Evolutionary conservation across 2,113 vertebrate genomes (phyloP).

Genomic region (Dipodomys ordii): DNA sequence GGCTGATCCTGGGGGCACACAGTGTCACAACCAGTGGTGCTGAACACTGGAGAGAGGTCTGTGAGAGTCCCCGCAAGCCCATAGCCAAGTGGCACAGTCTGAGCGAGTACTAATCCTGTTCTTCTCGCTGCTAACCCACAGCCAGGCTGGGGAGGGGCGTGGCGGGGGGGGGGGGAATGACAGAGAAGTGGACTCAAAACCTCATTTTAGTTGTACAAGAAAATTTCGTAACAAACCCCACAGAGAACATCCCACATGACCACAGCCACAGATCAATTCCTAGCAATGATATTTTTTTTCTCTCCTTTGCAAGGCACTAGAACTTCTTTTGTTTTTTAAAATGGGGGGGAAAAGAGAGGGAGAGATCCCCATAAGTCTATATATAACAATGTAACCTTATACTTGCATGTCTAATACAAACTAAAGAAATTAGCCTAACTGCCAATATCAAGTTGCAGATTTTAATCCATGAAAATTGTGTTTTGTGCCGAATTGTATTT

Average conservation of each 20-base stretch:
- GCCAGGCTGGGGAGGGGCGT: slow-evolving; percentile 35
- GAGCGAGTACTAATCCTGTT: slow-evolving; percentile 87
- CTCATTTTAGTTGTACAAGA: slow-evolving; percentile 86
- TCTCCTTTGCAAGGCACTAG: slow-evolving; percentile 85
- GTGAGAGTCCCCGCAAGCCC: slow-evolving; percentile 92
- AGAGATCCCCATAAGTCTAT: slow-evolving; percentile 81
- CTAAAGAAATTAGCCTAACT: slow-evolving; percentile 86
- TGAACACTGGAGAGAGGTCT: slow-evolving; percentile 95
- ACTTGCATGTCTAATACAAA: slow-evolving; percentile 93
- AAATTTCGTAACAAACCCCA: slow-evolving; percentile 76
- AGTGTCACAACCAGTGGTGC: slow-evolving; percentile 88
- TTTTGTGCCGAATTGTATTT: slow-evolving; percentile 88
- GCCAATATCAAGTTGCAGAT: slow-evolving; percentile 84
- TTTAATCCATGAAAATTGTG: slow-evolving; percentile 88
- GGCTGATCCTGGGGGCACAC: slow-evolving; percentile 93
- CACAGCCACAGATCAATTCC: slow-evolving; percentile 81
- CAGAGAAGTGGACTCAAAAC: slow-evolving; percentile 75
- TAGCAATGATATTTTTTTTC: slow-evolving; percentile 79
- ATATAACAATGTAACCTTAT: slow-evolving; percentile 89
- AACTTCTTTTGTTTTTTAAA: slow-evolving; percentile 71
- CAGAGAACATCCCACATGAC: slow-evolving; percentile 63
- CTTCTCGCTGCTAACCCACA: slow-evolving; percentile 41
- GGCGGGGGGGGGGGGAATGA: slow-evolving; percentile 82
- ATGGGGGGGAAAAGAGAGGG: slow-evolving; percentile 61
- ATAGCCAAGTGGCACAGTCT: slow-evolving; percentile 97